Conservation (phyloP, 2,888 invertebrate species). For the Amblyjoppa proteus region DNA sequence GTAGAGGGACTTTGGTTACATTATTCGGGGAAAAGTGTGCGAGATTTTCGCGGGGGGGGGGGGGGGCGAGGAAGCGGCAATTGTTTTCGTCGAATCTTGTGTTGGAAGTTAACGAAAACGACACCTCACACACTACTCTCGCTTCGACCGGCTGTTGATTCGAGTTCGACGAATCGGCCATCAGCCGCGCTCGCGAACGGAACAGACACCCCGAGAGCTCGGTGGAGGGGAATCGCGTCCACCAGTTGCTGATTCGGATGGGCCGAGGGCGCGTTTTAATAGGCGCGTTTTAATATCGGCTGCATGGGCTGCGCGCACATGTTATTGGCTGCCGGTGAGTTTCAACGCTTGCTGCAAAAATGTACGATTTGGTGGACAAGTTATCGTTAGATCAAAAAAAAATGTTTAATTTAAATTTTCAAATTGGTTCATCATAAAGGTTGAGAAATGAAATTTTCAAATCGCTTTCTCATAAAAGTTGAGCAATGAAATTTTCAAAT, state of each 20-base stretch:
- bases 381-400: no score
- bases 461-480: no score
- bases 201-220: background rate
- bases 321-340: background rate
- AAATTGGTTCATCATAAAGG: no score
- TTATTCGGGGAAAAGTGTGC: constrained; percentile 7
- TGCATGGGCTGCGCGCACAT: background rate
- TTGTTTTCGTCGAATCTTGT: constrained; percentile 19
- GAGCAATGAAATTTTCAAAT: no score
- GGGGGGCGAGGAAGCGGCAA: constrained; percentile 22
- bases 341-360: background rate
- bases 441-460: no score
- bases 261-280: background rate
- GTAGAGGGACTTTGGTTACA: constrained; percentile 19
- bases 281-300: background rate
- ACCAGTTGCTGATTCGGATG: constrained; percentile 52
- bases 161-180: constrained; percentile 23
- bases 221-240: constrained; percentile 34
- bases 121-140: constrained; percentile 50
- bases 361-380: no score
- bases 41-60: background rate
- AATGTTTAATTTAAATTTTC: no score
- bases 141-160: constrained; percentile 67
- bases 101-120: constrained; percentile 8
- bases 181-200: background rate